These are phyloP conservation scores for Lasioglossum villosulum DNA, from an alignment of 2,888 invertebrate genomes.

Conservation along the genomic window DNA sequence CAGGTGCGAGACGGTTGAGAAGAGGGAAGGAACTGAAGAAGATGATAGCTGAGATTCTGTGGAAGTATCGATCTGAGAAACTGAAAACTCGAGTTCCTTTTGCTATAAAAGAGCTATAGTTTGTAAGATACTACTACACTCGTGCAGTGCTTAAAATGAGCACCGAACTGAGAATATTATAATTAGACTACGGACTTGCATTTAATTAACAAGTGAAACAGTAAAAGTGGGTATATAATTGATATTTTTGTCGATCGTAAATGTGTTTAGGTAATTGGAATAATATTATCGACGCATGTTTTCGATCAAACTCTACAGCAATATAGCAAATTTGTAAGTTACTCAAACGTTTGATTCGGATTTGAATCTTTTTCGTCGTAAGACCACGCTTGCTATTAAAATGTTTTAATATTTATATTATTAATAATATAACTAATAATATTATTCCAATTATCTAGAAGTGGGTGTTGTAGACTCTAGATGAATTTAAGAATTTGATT, in stretches of 20 bases:
- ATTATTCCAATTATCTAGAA: too few relatives aligned
- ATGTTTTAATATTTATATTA: too few relatives aligned
- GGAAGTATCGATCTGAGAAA: not conserved
- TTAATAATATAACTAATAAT: too few relatives aligned
- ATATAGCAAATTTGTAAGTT: too few relatives aligned
- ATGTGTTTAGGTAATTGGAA: too few relatives aligned
- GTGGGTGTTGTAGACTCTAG: not conserved
- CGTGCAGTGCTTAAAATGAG: not conserved
- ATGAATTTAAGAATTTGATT: not conserved
- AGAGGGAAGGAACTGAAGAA: conserved; percentile 1
- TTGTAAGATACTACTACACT: not conserved
- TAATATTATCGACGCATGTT: too few relatives aligned
- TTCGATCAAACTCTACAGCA: too few relatives aligned
- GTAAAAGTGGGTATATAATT: not conserved
- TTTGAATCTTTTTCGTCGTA: too few relatives aligned
- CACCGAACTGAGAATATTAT: not conserved
- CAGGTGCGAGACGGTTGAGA: conserved; percentile 57
- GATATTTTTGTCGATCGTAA: too few relatives aligned
- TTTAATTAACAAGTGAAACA: not conserved
- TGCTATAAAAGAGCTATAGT: not conserved
- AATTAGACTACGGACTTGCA: not conserved
- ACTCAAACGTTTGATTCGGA: too few relatives aligned
- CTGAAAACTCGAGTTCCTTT: not conserved
- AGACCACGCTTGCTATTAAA: too few relatives aligned
- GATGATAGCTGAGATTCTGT: conserved; percentile 5